Base-by-base conservation (phyloP, 2,113 vertebrate genomes). In the pig (Sus scrofa) region DNA sequence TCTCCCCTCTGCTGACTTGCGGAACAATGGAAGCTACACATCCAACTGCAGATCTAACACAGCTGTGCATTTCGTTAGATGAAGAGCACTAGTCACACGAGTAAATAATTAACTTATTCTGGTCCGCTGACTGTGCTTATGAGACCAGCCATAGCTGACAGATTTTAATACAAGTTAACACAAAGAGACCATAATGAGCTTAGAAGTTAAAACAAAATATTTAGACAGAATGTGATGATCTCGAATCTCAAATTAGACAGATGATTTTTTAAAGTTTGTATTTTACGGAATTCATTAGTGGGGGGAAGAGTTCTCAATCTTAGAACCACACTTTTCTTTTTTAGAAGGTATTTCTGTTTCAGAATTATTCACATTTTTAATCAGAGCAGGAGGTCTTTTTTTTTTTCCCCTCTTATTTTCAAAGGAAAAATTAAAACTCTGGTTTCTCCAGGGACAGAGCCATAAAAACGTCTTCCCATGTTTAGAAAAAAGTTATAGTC, bases 81-180 rank as follows among this genome's bases (percentile, higher is more conserved):
- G 98, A 98, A 98, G 99, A 98, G 98, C 98, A 98, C 99, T 99
- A 98, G 99, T 99, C 99, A 99, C 99, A 99, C 99, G 98, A 99
- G 99, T 99, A 99, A 99, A 99, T 99, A 99, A 99, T 99, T 99
- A 99, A 99, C 99, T 99, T 99, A 99, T 99, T 99, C 99, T 99
- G 99, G 99, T 99, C 99, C 98, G 98, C 98, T 99, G 99, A 98
- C 99, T 99, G 99, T 99, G 99, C 98, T 99, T 99, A 99, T 99
- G 99, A 99, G 99, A 99, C 99, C 98, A 98, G 99, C 99, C 99
- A 99, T 98, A 98, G 98, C 98, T 98, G 98, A 99, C 98, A 98
- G 98, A 98, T 99, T 99, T 99, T 99, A 99, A 99, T 99, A 98
- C 98, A 98, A 98, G 98, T 98, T 97, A 98, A 98, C 98, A 99